Base-by-base conservation (phyloP, 2,113 vertebrate genomes). In the Gavialis gangeticus region DNA sequence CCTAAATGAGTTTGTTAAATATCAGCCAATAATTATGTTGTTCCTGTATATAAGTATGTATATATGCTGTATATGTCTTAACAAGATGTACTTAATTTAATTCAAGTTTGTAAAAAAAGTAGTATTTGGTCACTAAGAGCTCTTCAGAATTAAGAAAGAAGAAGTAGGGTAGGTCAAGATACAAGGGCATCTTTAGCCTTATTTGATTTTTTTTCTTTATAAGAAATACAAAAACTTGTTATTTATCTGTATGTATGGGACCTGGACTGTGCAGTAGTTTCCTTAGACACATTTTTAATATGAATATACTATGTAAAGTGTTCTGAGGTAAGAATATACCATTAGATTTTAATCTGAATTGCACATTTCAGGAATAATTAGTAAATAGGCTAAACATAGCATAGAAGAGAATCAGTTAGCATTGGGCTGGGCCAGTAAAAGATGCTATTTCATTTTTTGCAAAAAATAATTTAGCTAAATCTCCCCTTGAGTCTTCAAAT, bases 401-500 rank as follows among this genome's bases (percentile, higher is more conserved):
- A 82, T 75, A 85, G 30, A 79, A 84, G 46, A 84, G 12, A 92
- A 92, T 93, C 92, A 22, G 56, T 92, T 85, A 67, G 60, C 79
- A 63, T 21, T 87, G 75, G 37, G 5, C 80, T 92, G 76, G 63
- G 75, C 30, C 34, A 87, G 64, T 92, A 91, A 96, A 96, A 90
- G 54, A 89, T 94, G 81, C 18, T 94, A 94, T 95, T 96, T 96
- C 88, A 59, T 69, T 91, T 91, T 94, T 87, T 95, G 88, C 67
- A 92, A 88, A 82, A 77, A 0, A 87, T 90, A 95, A 96, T 96
- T 91, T 95, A 89, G 78, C 91, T 94, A 77, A 97, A 94, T 89
- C 59, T 92, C 80, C 91, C 95, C 93, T 92, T 56, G 16, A 85
- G 25, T 91, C 66, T 80, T 27, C 81, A 91, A 92, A 67, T 34